A percentile compares a stretch with the other conserved stretches of the same genome.
These are phyloP conservation scores for Danaus chrysippus DNA, from an alignment of 2,888 invertebrate genomes.

Conservation along the genomic window DNA sequence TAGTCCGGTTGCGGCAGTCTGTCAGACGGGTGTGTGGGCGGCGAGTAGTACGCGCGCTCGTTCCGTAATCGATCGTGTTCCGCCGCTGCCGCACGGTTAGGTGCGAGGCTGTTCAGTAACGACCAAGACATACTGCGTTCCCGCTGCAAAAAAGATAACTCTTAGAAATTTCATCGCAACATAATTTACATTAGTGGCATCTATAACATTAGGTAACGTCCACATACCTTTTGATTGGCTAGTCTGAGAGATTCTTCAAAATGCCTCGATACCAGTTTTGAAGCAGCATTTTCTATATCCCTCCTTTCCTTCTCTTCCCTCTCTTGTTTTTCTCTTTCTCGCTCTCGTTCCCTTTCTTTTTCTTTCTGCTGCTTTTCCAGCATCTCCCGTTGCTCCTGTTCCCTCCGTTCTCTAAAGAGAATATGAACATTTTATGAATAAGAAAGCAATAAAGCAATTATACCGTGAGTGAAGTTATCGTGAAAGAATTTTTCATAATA, in stretches of 20 bases:
- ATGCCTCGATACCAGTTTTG: slow-evolving; percentile 91
- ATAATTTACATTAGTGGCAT: slow-evolving; percentile 5
- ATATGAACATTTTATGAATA: slow-evolving; percentile 30
- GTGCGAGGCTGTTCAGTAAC: slow-evolving; percentile 74
- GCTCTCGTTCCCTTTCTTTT: slow-evolving; percentile 80
- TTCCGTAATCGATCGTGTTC: slow-evolving; percentile 53
- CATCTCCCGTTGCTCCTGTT: slow-evolving; percentile 79
- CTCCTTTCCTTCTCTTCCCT: slow-evolving; percentile 79
- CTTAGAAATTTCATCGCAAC: slow-evolving; percentile 9
- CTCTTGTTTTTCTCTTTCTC: slow-evolving; percentile 78
- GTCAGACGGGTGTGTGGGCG: slow-evolving; percentile 39
- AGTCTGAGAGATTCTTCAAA: slow-evolving; percentile 92
- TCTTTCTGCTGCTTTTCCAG: slow-evolving; percentile 85
- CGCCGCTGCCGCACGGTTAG: slow-evolving; percentile 50
- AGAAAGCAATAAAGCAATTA: neutral
- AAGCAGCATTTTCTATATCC: slow-evolving; percentile 85
- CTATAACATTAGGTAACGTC: neutral
- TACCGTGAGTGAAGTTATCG: too few relatives aligned
- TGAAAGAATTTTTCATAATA: too few relatives aligned
- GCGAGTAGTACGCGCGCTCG: slow-evolving; percentile 51
- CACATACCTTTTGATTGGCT: slow-evolving; percentile 85
- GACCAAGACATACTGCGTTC: slow-evolving; percentile 78
- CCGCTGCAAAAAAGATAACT: slow-evolving; percentile 54
- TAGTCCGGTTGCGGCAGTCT: slow-evolving; percentile 46
- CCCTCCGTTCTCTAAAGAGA: slow-evolving; percentile 69